Percentiles rank a stretch among this genome's conserved stretches.
These are phyloP conservation scores for Crossocerus cetratus DNA, from an alignment of 2,888 invertebrate species.

Conservation along the genomic window DNA sequence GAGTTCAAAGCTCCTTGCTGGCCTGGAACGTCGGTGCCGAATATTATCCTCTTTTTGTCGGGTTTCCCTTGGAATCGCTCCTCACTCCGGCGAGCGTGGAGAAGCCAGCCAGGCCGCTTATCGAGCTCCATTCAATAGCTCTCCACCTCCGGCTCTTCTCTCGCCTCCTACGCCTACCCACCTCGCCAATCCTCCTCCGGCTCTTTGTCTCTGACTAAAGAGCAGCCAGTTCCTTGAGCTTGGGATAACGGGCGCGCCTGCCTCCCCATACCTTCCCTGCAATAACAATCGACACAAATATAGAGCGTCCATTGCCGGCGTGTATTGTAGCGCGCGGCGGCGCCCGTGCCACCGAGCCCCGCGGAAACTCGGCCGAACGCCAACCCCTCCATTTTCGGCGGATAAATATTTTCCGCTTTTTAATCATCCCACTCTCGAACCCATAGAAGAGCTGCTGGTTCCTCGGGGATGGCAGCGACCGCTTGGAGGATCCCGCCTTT, in stretches of 20 bases:
- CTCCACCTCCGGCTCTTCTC: slow-evolving; percentile 11
- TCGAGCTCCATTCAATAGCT: slow-evolving; percentile 50
- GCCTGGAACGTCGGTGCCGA: slow-evolving; percentile 33
- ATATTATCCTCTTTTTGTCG: slow-evolving; percentile 50
- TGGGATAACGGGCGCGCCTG: slow-evolving; percentile 32
- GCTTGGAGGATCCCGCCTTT: not conserved
- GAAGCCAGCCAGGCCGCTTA: slow-evolving; percentile 43
- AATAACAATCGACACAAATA: slow-evolving; percentile 26
- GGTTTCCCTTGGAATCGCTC: slow-evolving; percentile 32
- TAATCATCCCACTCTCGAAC: not conserved
- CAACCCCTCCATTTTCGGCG: too few relatives aligned
- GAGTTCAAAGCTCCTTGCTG: slow-evolving; percentile 48
- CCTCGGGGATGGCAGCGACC: not conserved
- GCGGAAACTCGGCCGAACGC: too few relatives aligned
- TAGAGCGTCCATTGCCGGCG: slow-evolving; percentile 9
- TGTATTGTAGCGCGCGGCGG: too few relatives aligned
- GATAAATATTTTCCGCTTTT: not conserved
- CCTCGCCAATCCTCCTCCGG: slow-evolving; percentile 19
- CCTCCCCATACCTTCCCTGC: too few relatives aligned
- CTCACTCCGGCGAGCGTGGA: slow-evolving; percentile 42
- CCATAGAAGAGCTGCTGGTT: not conserved
- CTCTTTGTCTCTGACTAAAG: slow-evolving; percentile 51
- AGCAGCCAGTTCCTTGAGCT: slow-evolving; percentile 27
- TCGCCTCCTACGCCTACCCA: slow-evolving; percentile 13
- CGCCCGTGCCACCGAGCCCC: too few relatives aligned